Conservation (phyloP, 2,888 invertebrate genomes). For the Mimachlamys varia region DNA sequence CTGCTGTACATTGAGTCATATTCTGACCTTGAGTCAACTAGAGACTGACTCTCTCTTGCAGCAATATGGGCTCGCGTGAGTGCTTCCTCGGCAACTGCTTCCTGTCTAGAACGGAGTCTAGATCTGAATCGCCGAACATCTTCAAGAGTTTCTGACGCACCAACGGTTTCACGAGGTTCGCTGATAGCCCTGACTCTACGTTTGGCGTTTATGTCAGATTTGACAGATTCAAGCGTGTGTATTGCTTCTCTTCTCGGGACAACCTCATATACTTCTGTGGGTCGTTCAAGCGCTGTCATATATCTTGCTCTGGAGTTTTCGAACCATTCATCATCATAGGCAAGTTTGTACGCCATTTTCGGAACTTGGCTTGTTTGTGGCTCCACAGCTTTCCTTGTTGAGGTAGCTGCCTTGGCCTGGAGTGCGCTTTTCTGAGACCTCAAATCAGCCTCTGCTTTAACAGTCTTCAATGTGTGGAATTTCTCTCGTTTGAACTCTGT, state of each 20-base stretch:
- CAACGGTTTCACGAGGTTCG: neutral
- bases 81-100: neutral
- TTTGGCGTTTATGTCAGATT: neutral
- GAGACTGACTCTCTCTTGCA: conserved; percentile 3
- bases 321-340: neutral
- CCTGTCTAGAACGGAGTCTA: neutral
- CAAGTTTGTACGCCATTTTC: conserved; percentile 28
- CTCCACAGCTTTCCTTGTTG: neutral
- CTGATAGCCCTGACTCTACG: neutral
- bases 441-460: conserved; percentile 8
- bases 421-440: neutral
- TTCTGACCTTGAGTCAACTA: neutral
- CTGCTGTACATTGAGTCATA: neutral
- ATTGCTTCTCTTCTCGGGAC: neutral
- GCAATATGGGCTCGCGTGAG: neutral
- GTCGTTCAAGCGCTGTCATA: neutral
- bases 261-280: neutral
- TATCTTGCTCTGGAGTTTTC: neutral
- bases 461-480: conserved; percentile 16
- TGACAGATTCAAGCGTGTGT: neutral
- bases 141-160: conserved; percentile 10
- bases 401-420: neutral
- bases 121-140: neutral
- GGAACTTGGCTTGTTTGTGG: neutral
- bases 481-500: neutral